phyloP scores from a whole-genome alignment of 2,797 vertebrate species.

The Cheirogaleus major region DNA sequence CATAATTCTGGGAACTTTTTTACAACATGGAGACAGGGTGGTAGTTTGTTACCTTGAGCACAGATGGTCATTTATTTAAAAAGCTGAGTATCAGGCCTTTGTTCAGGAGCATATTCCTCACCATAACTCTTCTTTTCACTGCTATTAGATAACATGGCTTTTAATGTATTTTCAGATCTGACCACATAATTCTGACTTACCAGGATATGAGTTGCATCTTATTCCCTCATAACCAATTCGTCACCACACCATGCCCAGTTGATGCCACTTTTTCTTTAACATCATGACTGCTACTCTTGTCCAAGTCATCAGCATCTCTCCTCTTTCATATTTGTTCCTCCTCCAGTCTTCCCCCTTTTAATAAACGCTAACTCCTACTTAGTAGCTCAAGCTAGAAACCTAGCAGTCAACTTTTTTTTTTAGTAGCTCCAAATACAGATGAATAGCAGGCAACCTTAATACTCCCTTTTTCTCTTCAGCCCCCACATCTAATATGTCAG shows the following conservation, averaged over 20 bases:
- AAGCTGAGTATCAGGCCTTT: neutral
- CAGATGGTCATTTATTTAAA: conserved; percentile 1
- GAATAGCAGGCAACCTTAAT: neutral
- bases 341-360: neutral
- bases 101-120: neutral
- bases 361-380: neutral
- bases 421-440: too few species aligned
- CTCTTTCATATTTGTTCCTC: conserved; percentile 26
- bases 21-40: neutral
- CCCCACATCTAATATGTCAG: neutral
- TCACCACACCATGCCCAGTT: neutral
- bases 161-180: neutral
- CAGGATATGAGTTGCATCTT: neutral
- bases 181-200: neutral
- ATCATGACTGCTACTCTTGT: neutral
- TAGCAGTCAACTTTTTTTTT: neutral
- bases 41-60: conserved; percentile 8
- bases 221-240: neutral
- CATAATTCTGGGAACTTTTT: neutral
- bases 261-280: neutral
- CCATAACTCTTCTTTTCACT: neutral
- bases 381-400: neutral
- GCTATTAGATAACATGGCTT: neutral
- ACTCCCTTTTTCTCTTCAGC: neutral
- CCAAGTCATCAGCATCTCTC: neutral